Conservation (phyloP, 2,113 vertebrate species). For the Rhineura floridana region DNA sequence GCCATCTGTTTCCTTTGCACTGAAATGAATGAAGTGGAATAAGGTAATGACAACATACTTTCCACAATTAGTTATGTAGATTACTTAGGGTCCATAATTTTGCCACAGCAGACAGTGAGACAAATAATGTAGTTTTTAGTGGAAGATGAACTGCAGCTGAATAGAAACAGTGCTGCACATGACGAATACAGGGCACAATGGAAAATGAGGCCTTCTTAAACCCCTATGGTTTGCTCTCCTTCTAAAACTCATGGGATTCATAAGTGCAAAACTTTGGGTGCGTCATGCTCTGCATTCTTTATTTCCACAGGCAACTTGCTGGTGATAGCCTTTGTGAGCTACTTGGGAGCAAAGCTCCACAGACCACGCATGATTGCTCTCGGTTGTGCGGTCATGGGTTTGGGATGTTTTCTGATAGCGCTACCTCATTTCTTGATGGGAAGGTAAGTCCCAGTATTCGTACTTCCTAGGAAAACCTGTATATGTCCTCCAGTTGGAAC, state of each 20-base stretch:
- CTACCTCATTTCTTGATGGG: constrained; percentile 93
- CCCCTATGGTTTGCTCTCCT: too few species aligned
- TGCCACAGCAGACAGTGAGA: too few species aligned
- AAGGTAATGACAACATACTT: too few species aligned
- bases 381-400: constrained; percentile 85
- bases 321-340: constrained; percentile 91
- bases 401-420: constrained; percentile 89
- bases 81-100: too few species aligned
- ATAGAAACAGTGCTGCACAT: too few species aligned
- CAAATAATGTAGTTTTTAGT: too few species aligned
- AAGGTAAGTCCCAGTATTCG: constrained; percentile 74
- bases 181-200: too few species aligned
- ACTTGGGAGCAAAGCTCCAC: constrained; percentile 91
- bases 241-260: not conserved
- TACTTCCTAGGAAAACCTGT: not conserved
- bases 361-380: constrained; percentile 88
- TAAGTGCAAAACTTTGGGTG: not conserved
- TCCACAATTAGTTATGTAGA: too few species aligned
- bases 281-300: constrained; percentile 20
- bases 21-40: too few species aligned
- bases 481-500: not conserved
- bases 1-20: too few species aligned
- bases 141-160: too few species aligned
- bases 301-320: constrained; percentile 86
- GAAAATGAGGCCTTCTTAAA: too few species aligned